These are phyloP conservation scores for Oncopeltus fasciatus DNA, from an alignment of 1,140 invertebrate genomes.

Conservation along the genomic window DNA sequence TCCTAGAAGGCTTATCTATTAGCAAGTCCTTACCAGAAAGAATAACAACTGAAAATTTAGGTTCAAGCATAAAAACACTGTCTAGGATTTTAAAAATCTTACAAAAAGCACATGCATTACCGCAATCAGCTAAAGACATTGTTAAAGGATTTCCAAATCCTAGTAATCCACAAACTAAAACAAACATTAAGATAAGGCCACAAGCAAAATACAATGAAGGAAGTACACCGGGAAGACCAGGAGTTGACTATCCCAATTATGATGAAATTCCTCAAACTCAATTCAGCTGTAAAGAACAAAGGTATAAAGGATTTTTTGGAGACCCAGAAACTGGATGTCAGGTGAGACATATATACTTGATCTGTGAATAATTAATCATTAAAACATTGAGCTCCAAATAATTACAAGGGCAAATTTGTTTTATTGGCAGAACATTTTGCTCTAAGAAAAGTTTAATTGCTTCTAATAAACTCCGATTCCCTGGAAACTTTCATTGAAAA, in stretches of 20 bases:
- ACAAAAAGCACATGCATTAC: slow-evolving; percentile 22
- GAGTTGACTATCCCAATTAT: slow-evolving; percentile 69
- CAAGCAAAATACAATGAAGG: slow-evolving; percentile 31
- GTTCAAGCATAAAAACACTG: slow-evolving; percentile 57
- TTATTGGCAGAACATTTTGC: too few relatives aligned
- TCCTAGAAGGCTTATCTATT: slow-evolving; percentile 8
- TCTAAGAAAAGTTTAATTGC: too few relatives aligned
- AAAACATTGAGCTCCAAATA: too few relatives aligned
- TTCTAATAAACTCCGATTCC: too few relatives aligned
- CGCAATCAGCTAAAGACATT: slow-evolving; percentile 10
- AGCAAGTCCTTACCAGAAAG: slow-evolving; percentile 53
- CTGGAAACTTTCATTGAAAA: too few relatives aligned
- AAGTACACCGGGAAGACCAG: slow-evolving; percentile 57
- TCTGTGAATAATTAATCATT: not conserved
- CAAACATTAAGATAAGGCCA: not conserved
- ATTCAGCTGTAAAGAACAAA: slow-evolving; percentile 68
- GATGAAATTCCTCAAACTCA: slow-evolving; percentile 57
- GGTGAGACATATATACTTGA: slow-evolving; percentile 36
- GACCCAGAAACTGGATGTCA: slow-evolving; percentile 74
- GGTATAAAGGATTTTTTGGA: slow-evolving; percentile 81
- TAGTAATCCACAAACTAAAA: not conserved
- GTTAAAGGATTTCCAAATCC: slow-evolving; percentile 10
- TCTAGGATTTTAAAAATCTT: slow-evolving; percentile 40
- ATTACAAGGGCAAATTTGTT: too few relatives aligned
- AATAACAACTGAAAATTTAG: slow-evolving; percentile 56